These are phyloP conservation scores for Myotis planiceps DNA, from an alignment of 2,797 vertebrate genomes.

Conservation along the genomic window DNA sequence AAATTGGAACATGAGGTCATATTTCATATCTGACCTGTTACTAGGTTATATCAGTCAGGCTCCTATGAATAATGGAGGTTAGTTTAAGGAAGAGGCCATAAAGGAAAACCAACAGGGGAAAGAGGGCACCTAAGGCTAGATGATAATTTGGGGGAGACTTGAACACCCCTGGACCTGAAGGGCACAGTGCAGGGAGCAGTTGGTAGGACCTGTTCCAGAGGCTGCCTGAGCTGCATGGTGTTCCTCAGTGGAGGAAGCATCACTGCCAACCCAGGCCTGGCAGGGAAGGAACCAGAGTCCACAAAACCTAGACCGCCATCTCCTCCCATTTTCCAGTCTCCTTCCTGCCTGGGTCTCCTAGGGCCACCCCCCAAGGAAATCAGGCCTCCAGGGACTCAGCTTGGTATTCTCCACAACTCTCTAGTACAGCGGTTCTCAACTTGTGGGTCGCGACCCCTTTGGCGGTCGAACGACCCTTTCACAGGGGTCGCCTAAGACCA, in stretches of 20 bases:
- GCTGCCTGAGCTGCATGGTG: neutral
- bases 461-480: too few relatives aligned
- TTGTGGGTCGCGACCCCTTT: too few relatives aligned
- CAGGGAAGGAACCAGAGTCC: neutral
- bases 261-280: rapidly evolving
- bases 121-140: neutral
- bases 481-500: too few relatives aligned
- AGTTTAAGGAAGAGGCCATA: neutral
- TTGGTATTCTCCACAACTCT: neutral
- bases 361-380: neutral
- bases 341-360: neutral
- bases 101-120: neutral
- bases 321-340: neutral
- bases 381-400: neutral
- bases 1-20: neutral
- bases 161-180: neutral
- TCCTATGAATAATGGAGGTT: neutral
- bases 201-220: neutral
- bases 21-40: neutral
- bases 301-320: too few relatives aligned
- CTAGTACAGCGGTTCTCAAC: too few relatives aligned
- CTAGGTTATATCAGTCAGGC: neutral
- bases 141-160: neutral
- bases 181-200: neutral
- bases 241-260: neutral